Evolutionary conservation across 1,140 invertebrate species (phyloP).

Genomic region (Saccostrea echinata): DNA sequence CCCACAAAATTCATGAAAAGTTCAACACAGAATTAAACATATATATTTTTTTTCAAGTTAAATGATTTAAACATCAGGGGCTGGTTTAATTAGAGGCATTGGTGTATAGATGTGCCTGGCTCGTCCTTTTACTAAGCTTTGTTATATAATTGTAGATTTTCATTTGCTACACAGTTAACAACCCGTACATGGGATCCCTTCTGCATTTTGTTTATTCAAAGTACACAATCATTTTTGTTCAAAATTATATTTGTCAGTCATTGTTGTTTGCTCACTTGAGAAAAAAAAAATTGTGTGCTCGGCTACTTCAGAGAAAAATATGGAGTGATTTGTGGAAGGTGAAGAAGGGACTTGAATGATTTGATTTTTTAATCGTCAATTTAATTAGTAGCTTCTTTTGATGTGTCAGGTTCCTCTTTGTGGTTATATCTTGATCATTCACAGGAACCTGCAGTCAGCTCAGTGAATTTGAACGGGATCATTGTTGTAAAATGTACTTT

Average conservation of each 20-base stretch:
- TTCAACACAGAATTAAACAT: conserved; percentile 19
- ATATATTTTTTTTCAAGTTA: conserved; percentile 12
- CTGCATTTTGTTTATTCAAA: conserved; percentile 21
- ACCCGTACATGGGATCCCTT: neutral
- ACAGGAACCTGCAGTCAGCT: neutral
- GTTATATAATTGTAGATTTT: conserved; percentile 11
- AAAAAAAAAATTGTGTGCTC: neutral
- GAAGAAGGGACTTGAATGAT: neutral
- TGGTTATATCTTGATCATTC: neutral
- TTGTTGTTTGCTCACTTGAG: neutral
- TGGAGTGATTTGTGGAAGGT: neutral
- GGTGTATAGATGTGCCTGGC: conserved; percentile 19
- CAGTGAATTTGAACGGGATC: conserved; percentile 3
- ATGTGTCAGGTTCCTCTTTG: neutral
- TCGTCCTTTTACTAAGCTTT: conserved; percentile 7
- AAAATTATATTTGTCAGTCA: neutral
- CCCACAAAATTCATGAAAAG: conserved; percentile 34
- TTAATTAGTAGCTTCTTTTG: conserved; percentile 34
- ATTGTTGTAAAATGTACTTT: conserved; percentile 19
- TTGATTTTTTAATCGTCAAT: conserved; percentile 20
- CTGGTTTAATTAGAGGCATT: conserved; percentile 33
- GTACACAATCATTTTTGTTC: conserved; percentile 12
- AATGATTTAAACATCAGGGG: conserved; percentile 33
- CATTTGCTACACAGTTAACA: neutral
- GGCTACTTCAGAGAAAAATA: neutral